A percentile compares a stretch with the other conserved stretches of the same genome.
Conservation (phyloP, 1,140 invertebrate species). For the Papilio polyxenes region DNA sequence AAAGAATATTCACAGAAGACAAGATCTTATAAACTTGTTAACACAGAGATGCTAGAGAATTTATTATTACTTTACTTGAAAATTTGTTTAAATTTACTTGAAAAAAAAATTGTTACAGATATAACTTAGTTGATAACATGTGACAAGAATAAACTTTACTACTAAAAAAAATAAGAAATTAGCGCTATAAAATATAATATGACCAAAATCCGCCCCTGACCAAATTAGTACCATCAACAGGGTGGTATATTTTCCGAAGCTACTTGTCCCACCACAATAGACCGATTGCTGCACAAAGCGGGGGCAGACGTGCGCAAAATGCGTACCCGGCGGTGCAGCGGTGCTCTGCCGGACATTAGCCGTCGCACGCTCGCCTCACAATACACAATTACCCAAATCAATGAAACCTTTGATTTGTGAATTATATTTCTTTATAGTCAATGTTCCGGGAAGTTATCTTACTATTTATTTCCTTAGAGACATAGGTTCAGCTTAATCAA, state of each 20-base stretch:
- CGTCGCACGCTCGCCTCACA: constrained; percentile 47
- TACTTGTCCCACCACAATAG: constrained; percentile 68
- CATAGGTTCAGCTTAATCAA: background rate
- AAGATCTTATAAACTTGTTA: too few species aligned
- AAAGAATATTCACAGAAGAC: too few species aligned
- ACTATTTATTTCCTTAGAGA: background rate
- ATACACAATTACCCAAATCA: constrained; percentile 44
- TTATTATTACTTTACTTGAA: too few species aligned
- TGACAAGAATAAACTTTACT: background rate
- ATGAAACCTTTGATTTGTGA: constrained; percentile 30
- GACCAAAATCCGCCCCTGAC: constrained; percentile 55
- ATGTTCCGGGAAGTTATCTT: background rate
- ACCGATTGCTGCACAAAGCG: constrained; percentile 54
- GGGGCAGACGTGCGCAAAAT: constrained; percentile 64
- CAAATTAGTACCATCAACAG: constrained; percentile 70
- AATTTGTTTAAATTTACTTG: too few species aligned
- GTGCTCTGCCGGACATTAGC: constrained; percentile 27
- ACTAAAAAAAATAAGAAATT: constrained; percentile 2
- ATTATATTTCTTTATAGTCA: constrained; percentile 7
- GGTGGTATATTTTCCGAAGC: constrained; percentile 71
- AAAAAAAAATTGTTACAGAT: too few species aligned
- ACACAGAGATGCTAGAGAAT: too few species aligned
- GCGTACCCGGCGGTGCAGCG: constrained; percentile 43
- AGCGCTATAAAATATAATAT: constrained; percentile 11
- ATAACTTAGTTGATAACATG: too few species aligned